phyloP scores from a whole-genome alignment of 2,113 vertebrate species.

The Sander vitreus region DNA sequence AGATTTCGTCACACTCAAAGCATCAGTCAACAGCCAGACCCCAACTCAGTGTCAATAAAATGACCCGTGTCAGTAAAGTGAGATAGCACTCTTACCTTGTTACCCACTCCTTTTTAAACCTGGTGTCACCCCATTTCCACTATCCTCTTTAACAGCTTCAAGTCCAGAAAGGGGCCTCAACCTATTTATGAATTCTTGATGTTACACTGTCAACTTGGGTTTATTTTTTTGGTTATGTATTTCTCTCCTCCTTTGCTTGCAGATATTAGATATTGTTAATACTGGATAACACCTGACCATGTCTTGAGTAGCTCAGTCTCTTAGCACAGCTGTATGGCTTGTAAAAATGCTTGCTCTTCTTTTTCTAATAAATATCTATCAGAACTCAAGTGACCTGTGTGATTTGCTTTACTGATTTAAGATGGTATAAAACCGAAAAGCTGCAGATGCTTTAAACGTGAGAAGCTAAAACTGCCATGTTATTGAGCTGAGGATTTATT shows the following conservation, averaged over 20 bases:
- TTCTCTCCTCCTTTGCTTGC: slow-evolving; percentile 47
- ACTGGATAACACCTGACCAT: slow-evolving; percentile 24
- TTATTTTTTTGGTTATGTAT: slow-evolving; percentile 72
- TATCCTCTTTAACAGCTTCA: slow-evolving; percentile 66
- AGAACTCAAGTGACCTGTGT: not conserved
- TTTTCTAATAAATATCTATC: slow-evolving; percentile 82
- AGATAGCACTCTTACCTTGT: not conserved
- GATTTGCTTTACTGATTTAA: not conserved
- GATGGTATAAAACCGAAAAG: too few species aligned
- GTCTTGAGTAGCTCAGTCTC: slow-evolving; percentile 22
- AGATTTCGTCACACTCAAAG: not conserved
- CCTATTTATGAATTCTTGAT: slow-evolving; percentile 43
- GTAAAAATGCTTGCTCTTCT: slow-evolving; percentile 69
- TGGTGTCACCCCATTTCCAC: slow-evolving; percentile 2
- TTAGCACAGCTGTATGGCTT: slow-evolving; percentile 55
- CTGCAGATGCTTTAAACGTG: too few species aligned
- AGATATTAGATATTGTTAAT: slow-evolving; percentile 57
- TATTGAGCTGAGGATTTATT: too few species aligned
- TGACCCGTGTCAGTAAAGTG: slow-evolving; percentile 1
- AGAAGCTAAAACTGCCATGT: too few species aligned
- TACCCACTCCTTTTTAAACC: slow-evolving; percentile 2
- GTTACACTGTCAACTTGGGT: slow-evolving; percentile 60
- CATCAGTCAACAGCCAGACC: not conserved
- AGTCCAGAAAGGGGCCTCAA: slow-evolving; percentile 84
- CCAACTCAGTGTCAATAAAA: not conserved